Conservation (phyloP, 2,888 invertebrate species). For the Meteorus cinctellus region DNA sequence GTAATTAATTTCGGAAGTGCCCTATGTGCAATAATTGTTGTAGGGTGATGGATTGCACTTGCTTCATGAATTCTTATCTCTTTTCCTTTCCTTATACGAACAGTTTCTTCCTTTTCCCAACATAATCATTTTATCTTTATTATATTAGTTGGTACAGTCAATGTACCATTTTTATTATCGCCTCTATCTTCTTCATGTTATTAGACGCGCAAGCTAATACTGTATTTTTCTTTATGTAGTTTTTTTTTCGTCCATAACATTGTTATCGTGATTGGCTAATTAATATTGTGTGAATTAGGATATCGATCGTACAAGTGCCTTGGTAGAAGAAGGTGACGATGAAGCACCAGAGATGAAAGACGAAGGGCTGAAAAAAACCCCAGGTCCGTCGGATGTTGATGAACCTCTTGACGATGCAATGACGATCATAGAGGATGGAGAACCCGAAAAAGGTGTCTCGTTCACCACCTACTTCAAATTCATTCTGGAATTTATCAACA, state of each 20-base stretch:
- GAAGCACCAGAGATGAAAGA: constrained; percentile 58
- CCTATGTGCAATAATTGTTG: background rate
- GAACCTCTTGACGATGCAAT: constrained; percentile 49
- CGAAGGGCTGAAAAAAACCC: constrained; percentile 55
- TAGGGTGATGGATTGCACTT: constrained; percentile 2
- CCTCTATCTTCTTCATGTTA: background rate
- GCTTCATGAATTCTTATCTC: background rate
- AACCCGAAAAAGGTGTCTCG: constrained; percentile 74
- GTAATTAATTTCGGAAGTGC: background rate
- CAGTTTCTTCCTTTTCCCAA: background rate
- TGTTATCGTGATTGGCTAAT: background rate
- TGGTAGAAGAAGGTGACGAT: constrained; percentile 59
- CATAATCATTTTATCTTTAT: background rate
- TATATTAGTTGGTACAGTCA: background rate
- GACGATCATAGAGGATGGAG: constrained; percentile 17
- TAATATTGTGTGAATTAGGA: constrained; percentile 51
- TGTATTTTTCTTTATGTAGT: background rate
- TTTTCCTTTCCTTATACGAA: background rate
- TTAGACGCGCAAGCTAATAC: background rate
- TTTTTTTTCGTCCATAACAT: background rate
- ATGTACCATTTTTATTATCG: background rate
- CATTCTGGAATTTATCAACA: constrained; percentile 83
- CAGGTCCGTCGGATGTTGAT: constrained; percentile 54
- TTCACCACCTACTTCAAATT: constrained; percentile 77
- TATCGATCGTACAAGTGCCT: constrained; percentile 58